Base-by-base conservation (phyloP, 1,140 invertebrate species). In the Drosophila parabipectinata region DNA sequence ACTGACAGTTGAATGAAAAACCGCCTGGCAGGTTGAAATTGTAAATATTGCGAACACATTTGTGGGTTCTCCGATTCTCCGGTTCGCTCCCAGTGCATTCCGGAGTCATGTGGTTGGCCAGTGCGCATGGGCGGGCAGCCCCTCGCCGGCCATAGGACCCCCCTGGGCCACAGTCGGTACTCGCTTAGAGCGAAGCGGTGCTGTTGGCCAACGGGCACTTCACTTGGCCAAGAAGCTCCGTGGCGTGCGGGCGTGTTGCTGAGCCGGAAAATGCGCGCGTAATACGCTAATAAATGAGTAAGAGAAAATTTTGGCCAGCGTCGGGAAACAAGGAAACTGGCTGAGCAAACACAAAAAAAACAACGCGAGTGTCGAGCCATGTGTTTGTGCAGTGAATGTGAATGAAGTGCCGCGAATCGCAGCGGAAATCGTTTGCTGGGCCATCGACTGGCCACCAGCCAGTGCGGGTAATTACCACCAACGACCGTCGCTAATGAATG, bases 171-270 rank as follows among this genome's bases (percentile, higher is more conserved):
- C 52, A 44, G 37, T 61, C 56, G 50, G 50, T 61, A 69, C 72
- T 77, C 57, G 26, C 58, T 66, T 10, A 21, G 59, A 53, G 59
- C 15, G 60, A n/a, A 44, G 60, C 60, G 63, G 34, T 34, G 63
- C 60, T 34, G 47, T 26, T 88, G 79, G 79, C 78, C 81, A 79
- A 77, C 83, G 77, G 79, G 87, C 76, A 87, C 63, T 76, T 83
- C 88, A 90, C 80, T 90, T 83, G 79, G 77, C 87, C 79, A 90
- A 90, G 77, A 71, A 78, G 82, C 79, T 78, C 83, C 71, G 79
- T 84, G 68, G 87, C 87, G 88, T 88, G 68, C 82, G 88, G 82
- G 79, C 77, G 82, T 89, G 80, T 75, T 80, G 56, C 68, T 50
- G 66, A 45, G 79, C 60, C 67, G 79, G 67, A 75, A 84, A 89